These are phyloP conservation scores for Lerista edwardsae DNA, from an alignment of 2,797 vertebrate genomes.

Conservation along the genomic window DNA sequence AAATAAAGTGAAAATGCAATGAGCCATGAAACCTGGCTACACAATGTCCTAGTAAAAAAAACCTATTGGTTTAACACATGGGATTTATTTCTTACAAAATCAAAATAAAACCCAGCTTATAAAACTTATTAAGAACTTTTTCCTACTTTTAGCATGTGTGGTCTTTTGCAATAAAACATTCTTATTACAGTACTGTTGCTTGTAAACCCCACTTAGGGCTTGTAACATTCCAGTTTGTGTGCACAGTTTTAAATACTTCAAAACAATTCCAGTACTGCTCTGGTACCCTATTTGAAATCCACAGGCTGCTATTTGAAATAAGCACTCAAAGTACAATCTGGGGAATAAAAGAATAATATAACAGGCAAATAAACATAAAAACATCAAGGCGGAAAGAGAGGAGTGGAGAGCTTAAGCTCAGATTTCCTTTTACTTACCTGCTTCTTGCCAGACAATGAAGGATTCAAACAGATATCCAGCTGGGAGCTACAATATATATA, in stretches of 20 bases:
- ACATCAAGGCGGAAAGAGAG: background rate
- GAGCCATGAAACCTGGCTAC: constrained; percentile 22
- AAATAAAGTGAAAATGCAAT: background rate
- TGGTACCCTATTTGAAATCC: background rate
- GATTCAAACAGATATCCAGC: constrained; percentile 65
- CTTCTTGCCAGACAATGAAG: constrained; percentile 62
- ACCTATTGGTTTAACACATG: constrained; percentile 19
- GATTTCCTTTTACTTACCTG: constrained; percentile 75
- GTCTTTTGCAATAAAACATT: constrained; percentile 18
- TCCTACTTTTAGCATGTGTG: background rate
- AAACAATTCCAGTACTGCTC: constrained; percentile 38
- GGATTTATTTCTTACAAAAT: constrained; percentile 17
- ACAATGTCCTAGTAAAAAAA: background rate
- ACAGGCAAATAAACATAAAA: constrained; percentile 3
- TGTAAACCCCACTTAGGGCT: background rate
- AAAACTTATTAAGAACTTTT: background rate
- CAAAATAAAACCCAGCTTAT: background rate
- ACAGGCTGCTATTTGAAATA: background rate
- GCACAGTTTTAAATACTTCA: constrained; percentile 7
- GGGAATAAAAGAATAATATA: background rate
- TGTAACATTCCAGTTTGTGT: constrained; percentile 2
- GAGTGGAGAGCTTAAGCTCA: constrained; percentile 3
- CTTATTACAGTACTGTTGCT: background rate
- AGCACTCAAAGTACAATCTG: constrained; percentile 16
- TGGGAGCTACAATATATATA: constrained; percentile 75